phyloP scores from a whole-genome alignment of 2,888 invertebrate species.

The Agapostemon virescens region DNA sequence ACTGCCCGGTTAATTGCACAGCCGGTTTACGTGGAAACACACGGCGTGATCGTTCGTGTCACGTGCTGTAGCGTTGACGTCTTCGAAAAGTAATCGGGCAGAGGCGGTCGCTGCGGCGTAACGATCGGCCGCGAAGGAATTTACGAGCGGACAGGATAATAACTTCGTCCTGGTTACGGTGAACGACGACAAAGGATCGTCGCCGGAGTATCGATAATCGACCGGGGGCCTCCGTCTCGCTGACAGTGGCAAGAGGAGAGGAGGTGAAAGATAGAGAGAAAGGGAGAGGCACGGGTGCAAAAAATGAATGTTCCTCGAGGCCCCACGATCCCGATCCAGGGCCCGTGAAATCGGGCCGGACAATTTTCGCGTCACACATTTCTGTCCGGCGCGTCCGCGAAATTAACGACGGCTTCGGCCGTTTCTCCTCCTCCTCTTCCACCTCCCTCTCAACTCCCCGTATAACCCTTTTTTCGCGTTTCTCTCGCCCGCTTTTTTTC shows the following conservation, averaged over 20 bases:
- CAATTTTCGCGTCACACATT: constrained; percentile 37
- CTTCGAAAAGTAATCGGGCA: constrained; percentile 34
- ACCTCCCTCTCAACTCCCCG: not conserved
- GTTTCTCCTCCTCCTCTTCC: not conserved
- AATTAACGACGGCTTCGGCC: constrained; percentile 39
- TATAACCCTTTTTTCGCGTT: not conserved
- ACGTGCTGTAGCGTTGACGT: constrained; percentile 26
- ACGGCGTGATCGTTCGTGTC: constrained; percentile 7
- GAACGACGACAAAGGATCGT: constrained; percentile 30
- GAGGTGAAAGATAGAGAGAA: not conserved
- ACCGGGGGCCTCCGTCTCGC: not conserved
- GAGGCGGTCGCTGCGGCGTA: constrained; percentile 13
- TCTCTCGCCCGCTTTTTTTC: constrained; percentile 2
- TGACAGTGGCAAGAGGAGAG: not conserved
- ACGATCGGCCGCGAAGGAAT: constrained; percentile 34
- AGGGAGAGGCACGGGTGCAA: not conserved
- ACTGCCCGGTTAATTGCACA: constrained; percentile 26
- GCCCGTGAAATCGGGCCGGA: constrained; percentile 35
- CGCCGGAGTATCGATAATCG: constrained; percentile 22
- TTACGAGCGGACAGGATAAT: constrained; percentile 31
- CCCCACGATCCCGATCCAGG: not conserved
- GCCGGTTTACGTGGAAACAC: constrained; percentile 1
- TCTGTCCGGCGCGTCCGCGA: constrained; percentile 37
- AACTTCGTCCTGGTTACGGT: constrained; percentile 32
- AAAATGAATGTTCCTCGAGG: not conserved